These are phyloP conservation scores for Leptopterna dolabrata DNA, from an alignment of 2,888 invertebrate species.

Conservation along the genomic window DNA sequence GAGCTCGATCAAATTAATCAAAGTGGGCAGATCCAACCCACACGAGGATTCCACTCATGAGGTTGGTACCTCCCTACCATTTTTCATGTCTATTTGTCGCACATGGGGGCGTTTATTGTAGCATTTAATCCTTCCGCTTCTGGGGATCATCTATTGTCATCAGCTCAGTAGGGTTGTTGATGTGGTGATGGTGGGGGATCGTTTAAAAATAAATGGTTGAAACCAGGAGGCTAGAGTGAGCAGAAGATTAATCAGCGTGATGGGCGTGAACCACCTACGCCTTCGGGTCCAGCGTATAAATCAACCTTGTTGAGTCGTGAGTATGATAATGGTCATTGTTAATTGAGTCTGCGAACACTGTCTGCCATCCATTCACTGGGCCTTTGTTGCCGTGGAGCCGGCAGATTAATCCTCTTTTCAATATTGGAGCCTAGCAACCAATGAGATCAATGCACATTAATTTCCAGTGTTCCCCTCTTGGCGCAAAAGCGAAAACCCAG, in stretches of 20 bases:
- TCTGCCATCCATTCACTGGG: background rate
- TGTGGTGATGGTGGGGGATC: background rate
- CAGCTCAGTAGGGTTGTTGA: background rate
- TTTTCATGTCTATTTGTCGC: constrained; percentile 7
- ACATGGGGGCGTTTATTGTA: background rate
- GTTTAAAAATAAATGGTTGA: background rate
- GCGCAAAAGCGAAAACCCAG: no score
- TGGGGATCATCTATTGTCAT: background rate
- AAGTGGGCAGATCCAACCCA: background rate
- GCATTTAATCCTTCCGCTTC: background rate
- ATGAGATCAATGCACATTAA: background rate
- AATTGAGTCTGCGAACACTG: background rate
- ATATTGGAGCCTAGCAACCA: background rate
- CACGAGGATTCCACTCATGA: background rate
- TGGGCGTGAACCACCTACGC: background rate
- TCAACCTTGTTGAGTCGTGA: background rate
- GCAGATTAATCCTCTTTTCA: background rate
- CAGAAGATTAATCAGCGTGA: background rate
- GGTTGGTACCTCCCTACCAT: no score
- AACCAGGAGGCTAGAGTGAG: background rate
- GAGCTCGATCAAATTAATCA: background rate
- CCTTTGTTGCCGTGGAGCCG: background rate
- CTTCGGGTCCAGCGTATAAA: background rate
- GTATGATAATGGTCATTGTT: constrained; percentile 3
- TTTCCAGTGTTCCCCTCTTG: no score